Base-by-base conservation (phyloP, 2,797 vertebrate species). In the Pampus argenteus region DNA sequence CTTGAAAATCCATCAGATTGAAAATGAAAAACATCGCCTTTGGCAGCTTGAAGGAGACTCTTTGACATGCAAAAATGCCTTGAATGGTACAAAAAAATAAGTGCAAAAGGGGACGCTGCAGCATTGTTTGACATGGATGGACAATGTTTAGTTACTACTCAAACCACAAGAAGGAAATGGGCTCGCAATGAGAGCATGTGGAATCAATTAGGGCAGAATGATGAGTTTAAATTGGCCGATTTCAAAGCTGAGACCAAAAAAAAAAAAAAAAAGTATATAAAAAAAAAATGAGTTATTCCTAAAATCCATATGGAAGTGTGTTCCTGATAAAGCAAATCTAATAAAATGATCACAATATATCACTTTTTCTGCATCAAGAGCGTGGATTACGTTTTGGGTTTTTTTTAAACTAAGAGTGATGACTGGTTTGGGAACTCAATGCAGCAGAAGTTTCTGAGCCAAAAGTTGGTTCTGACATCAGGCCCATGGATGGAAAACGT, bases 141-240 rank as follows among this genome's bases (percentile, higher is more conserved):
- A 83, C 50, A 62, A 42, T 60, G 78, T 71, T 84, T 73, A 61
- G 56, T 78, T 73, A 38, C 73, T 13, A 49, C n/a, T 81, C 31
- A 76, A 70, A 82, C 61, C 74, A 70, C 49, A 31, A 60, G 51
- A 63, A 71, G 57, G 55, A 85, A 81, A 78, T 31, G 8, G 40
- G 48, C 25, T 29, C 44, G 17, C 52, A 83, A 79, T 65, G 51
- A 81, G 71, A 80, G 63, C 86, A 89, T 84, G 65, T 81, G 86
- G 91, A 72, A 73, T 68, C 71, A 78, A 91, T 91, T 76, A 82
- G 45, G 52, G 26, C 17, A 14, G 22, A 84, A 71, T 34, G 78
- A 82, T 81, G 84, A 84, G 66, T 65, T 81, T 66, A 60, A 81
- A 73, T 64, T 72, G 76, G 74, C 50, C 28, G 3, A 64, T 57